Percentiles rank a stretch among this genome's conserved stretches.
Conservation (phyloP, 2,888 invertebrate genomes). For the Callosobruchus maculatus region DNA sequence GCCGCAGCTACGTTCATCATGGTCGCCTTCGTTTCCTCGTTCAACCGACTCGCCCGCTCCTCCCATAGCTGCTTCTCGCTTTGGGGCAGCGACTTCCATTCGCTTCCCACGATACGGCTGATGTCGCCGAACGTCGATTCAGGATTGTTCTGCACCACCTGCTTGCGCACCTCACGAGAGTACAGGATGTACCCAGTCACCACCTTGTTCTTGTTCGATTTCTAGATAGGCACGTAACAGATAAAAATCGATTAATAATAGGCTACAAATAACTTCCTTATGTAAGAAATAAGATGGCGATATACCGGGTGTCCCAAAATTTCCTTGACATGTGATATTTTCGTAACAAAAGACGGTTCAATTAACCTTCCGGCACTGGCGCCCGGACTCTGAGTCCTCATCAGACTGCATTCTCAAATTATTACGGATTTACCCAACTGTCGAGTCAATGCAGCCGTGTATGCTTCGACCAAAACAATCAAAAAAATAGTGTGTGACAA, state of each 20-base stretch:
- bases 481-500: too few species aligned
- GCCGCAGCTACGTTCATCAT: constrained; percentile 12
- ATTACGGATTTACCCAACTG: too few species aligned
- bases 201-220: constrained; percentile 68
- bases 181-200: constrained; percentile 97
- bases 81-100: constrained; percentile 91
- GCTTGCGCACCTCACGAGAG: constrained; percentile 92
- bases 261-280: background rate
- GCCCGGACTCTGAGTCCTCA: too few species aligned
- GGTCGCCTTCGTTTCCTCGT: constrained; percentile 77
- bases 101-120: constrained; percentile 69
- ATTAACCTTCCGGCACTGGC: too few species aligned
- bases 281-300: too few species aligned
- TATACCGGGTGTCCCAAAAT: too few species aligned
- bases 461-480: too few species aligned
- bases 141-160: constrained; percentile 90
- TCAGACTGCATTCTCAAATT: too few species aligned
- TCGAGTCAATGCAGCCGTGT: too few species aligned
- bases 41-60: constrained; percentile 83
- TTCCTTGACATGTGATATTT: too few species aligned
- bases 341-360: too few species aligned
- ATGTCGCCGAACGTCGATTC: constrained; percentile 89
- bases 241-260: background rate
- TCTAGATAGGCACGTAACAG: constrained; percentile 32
- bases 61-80: constrained; percentile 92